A percentile compares a stretch with the other conserved stretches of the same genome.
These are phyloP conservation scores for Oxyteleia sp. DNA, from an alignment of 2,888 invertebrate genomes.

Conservation along the genomic window DNA sequence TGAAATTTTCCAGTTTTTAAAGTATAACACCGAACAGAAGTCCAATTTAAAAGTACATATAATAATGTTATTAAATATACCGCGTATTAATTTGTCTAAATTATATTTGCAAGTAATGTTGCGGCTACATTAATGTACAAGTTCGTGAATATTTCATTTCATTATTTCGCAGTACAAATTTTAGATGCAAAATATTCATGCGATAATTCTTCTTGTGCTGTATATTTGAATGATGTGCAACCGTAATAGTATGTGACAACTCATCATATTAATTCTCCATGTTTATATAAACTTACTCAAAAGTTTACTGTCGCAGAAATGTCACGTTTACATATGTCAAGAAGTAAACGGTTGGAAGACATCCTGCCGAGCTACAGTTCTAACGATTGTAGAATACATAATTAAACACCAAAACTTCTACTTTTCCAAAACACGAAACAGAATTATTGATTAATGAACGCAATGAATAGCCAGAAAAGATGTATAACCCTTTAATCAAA, in stretches of 20 bases:
- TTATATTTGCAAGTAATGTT: no score
- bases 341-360: slow-evolving; percentile 54
- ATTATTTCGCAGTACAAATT: no score
- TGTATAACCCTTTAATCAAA: not conserved
- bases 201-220: slow-evolving; percentile 38
- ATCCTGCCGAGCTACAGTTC: slow-evolving; percentile 37
- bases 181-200: no score
- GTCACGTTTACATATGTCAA: slow-evolving; percentile 60
- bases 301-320: slow-evolving; percentile 55
- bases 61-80: no score
- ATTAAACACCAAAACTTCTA: slow-evolving; percentile 46
- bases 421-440: slow-evolving; percentile 14
- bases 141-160: no score
- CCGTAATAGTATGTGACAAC: slow-evolving; percentile 49
- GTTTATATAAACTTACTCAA: slow-evolving; percentile 62
- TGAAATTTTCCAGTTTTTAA: no score
- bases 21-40: no score
- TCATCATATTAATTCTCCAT: slow-evolving; percentile 53
- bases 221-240: slow-evolving; percentile 36
- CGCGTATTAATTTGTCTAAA: no score
- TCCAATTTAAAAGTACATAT: no score
- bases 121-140: no score
- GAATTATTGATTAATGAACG: slow-evolving; percentile 34
- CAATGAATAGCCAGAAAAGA: slow-evolving; percentile 1
- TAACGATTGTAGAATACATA: slow-evolving; percentile 43